These are phyloP conservation scores for Cyrtodaria siliqua DNA, from an alignment of 2,888 invertebrate species.

Conservation along the genomic window DNA sequence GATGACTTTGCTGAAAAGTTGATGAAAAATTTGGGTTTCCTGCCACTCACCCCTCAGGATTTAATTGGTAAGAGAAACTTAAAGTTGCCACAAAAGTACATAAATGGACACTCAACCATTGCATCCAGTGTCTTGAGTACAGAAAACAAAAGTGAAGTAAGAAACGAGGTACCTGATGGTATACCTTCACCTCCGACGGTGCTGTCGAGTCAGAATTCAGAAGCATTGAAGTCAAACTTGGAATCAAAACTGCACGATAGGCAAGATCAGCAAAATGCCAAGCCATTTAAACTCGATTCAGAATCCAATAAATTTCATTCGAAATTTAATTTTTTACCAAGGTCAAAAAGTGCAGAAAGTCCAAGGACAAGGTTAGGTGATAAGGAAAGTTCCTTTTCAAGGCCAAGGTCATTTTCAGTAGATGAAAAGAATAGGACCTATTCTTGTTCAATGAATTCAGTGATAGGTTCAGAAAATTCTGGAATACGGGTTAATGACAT, in stretches of 20 bases:
- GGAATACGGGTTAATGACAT: neutral
- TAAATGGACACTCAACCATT: slow-evolving; percentile 29
- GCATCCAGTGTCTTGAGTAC: slow-evolving; percentile 25
- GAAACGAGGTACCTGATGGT: slow-evolving; percentile 12
- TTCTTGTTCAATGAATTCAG: too few relatives aligned
- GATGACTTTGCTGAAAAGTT: slow-evolving; percentile 53
- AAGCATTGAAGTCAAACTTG: too few relatives aligned
- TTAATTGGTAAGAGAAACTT: slow-evolving; percentile 30
- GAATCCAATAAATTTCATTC: too few relatives aligned
- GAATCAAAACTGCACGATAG: too few relatives aligned
- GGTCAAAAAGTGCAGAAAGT: slow-evolving; percentile 29
- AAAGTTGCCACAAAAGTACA: slow-evolving; percentile 19
- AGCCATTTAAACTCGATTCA: too few relatives aligned
- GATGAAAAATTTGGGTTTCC: slow-evolving; percentile 53
- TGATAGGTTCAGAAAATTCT: too few relatives aligned
- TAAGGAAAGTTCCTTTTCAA: neutral
- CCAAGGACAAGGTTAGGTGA: too few relatives aligned
- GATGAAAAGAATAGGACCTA: too few relatives aligned
- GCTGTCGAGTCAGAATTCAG: too few relatives aligned
- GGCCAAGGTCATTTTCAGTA: slow-evolving; percentile 35
- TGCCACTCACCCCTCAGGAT: slow-evolving; percentile 40
- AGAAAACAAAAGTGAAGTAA: slow-evolving; percentile 26
- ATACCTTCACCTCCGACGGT: neutral
- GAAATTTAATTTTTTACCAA: slow-evolving; percentile 4
- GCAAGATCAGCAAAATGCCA: too few relatives aligned